phyloP scores from a whole-genome alignment of 2,797 vertebrate species.

The Pseudochaenichthys georgianus region DNA sequence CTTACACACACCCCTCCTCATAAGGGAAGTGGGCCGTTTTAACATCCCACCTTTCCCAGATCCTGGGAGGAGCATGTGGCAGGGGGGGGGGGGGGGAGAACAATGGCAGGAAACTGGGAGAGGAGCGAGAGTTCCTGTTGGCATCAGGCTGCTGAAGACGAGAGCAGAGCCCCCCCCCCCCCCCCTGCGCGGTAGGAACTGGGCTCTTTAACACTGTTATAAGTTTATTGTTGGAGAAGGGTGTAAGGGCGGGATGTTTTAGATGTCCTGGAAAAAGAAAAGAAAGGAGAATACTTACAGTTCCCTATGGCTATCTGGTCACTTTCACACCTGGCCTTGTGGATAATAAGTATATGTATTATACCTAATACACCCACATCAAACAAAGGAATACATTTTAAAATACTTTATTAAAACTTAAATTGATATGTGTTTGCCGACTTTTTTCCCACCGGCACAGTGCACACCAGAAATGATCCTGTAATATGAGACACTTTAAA shows the following conservation, averaged over 20 bases:
- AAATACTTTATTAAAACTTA: too few relatives aligned
- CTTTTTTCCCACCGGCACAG: too few relatives aligned
- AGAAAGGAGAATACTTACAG: background rate
- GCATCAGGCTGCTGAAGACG: slow-evolving; percentile 66
- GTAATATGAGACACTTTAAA: too few relatives aligned
- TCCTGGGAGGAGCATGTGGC: slow-evolving; percentile 79
- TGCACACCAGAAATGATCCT: too few relatives aligned
- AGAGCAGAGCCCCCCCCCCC: slow-evolving; percentile 40
- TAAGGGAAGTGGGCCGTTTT: slow-evolving; percentile 76
- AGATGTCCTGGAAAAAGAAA: slow-evolving; percentile 14
- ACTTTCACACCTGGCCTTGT: background rate
- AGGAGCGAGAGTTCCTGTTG: slow-evolving; percentile 83
- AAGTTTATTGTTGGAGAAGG: slow-evolving; percentile 58
- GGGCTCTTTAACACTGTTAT: slow-evolving; percentile 54
- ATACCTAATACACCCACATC: too few relatives aligned
- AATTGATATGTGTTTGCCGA: too few relatives aligned
- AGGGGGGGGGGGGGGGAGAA: slow-evolving; percentile 57
- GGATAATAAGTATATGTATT: background rate
- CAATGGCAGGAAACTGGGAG: slow-evolving; percentile 86
- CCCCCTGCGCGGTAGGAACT: slow-evolving; percentile 54
- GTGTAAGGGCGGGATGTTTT: slow-evolving; percentile 24
- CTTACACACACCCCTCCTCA: slow-evolving; percentile 49
- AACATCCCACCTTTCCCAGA: slow-evolving; percentile 86
- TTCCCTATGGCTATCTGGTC: background rate
- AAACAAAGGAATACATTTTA: too few relatives aligned